phyloP scores from a whole-genome alignment of 1,140 invertebrate genomes.

The Lordiphosa stackelbergi region DNA sequence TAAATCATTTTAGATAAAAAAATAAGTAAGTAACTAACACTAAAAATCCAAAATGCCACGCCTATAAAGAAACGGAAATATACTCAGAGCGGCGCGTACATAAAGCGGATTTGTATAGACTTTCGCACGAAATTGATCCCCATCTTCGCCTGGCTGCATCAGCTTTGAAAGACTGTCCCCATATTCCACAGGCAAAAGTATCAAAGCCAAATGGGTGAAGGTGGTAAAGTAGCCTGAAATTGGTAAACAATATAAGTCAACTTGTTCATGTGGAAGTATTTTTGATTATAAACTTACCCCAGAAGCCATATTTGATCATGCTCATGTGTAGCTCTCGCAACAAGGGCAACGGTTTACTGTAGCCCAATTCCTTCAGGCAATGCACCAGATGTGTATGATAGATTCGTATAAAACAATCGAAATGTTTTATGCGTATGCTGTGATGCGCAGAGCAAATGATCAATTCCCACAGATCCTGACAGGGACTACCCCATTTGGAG shows the following conservation, averaged over 20 bases:
- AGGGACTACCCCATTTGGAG: conserved; percentile 70
- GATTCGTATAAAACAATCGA: conserved; percentile 63
- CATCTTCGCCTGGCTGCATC: conserved; percentile 58
- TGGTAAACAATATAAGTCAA: not conserved
- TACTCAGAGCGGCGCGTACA: conserved; percentile 50
- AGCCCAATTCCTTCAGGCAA: conserved; percentile 52
- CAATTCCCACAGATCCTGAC: conserved; percentile 72
- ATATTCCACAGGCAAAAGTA: conserved; percentile 58
- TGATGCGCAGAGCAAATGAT: conserved; percentile 63
- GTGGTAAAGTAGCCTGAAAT: conserved; percentile 61
- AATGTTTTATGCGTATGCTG: conserved; percentile 60
- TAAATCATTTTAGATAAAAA: conserved; percentile 45
- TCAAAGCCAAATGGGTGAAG: conserved; percentile 66
- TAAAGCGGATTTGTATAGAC: conserved; percentile 71
- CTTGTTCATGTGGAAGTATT: too few relatives aligned
- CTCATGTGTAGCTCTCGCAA: conserved; percentile 61
- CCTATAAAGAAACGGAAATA: conserved; percentile 65
- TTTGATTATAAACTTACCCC: conserved; percentile 32
- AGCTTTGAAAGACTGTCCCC: conserved; percentile 57
- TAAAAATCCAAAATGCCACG: conserved; percentile 62
- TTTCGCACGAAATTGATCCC: conserved; percentile 59
- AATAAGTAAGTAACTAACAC: not conserved
- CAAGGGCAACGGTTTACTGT: conserved; percentile 52
- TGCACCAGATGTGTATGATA: conserved; percentile 63
- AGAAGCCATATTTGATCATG: conserved; percentile 70